A percentile compares a stretch with the other conserved stretches of the same genome.
Conservation (phyloP, 2,888 invertebrate genomes). For the Tachina grossa region DNA sequence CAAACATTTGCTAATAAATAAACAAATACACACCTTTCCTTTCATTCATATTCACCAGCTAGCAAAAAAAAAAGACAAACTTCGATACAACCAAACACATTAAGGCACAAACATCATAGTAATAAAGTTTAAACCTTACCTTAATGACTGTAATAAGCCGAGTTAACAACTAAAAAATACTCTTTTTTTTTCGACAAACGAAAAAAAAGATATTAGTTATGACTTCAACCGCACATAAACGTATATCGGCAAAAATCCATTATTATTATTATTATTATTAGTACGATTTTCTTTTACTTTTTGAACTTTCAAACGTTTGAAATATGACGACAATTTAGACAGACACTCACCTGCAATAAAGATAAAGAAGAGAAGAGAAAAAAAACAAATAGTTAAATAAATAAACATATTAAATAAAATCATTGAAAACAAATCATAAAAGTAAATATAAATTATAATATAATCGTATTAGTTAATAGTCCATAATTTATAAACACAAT, state of each 20-base stretch:
- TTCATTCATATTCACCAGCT: conserved; percentile 43
- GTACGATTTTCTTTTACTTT: not conserved
- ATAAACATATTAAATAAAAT: conserved; percentile 64
- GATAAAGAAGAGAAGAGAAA: conserved; percentile 35
- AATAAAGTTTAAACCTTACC: conserved; percentile 61
- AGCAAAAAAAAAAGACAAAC: conserved; percentile 43
- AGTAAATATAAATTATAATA: conserved; percentile 60
- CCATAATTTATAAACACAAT: conserved; percentile 43
- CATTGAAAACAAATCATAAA: conserved; percentile 50
- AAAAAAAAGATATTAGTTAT: conserved; percentile 56
- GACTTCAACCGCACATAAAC: conserved; percentile 47
- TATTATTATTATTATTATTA: not conserved
- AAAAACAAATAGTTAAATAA: conserved; percentile 45
- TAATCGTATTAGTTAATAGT: conserved; percentile 59
- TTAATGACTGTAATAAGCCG: conserved; percentile 69
- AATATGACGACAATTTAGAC: conserved; percentile 55
- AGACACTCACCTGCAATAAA: conserved; percentile 71
- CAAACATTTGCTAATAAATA: conserved; percentile 65
- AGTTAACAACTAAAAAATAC: conserved; percentile 39
- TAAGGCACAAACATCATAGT: conserved; percentile 20
- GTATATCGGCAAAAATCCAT: conserved; percentile 46
- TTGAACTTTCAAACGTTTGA: conserved; percentile 56
- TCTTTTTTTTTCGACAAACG: not conserved
- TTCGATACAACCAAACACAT: conserved; percentile 19
- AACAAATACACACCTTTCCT: conserved; percentile 68